Evolutionary conservation across 2,888 invertebrate genomes (phyloP).

Genomic region (Baccha elongata): DNA sequence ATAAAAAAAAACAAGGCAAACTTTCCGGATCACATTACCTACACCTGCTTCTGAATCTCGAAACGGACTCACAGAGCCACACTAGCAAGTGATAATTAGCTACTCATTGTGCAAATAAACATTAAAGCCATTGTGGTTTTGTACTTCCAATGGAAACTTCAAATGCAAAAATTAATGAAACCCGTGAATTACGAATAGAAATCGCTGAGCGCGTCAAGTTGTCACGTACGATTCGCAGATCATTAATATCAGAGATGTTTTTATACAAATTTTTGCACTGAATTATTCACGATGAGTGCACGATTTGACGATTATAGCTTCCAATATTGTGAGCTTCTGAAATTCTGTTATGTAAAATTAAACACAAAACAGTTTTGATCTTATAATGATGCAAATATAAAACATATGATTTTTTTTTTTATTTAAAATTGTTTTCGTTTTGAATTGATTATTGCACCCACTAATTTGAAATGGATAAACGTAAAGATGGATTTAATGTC

Average conservation of each 20-base stretch:
- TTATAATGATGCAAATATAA: no score
- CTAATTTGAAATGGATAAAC: no score
- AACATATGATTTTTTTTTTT: no score
- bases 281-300: slow-evolving; percentile 7
- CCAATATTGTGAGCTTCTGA: slow-evolving; percentile 13
- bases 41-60: slow-evolving; percentile 42
- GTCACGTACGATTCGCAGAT: slow-evolving; percentile 71
- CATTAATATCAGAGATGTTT: slow-evolving; percentile 59
- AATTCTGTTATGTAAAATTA: no score
- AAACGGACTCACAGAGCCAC: slow-evolving; percentile 14
- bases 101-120: slow-evolving; percentile 69
- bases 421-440: no score
- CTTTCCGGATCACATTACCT: slow-evolving; percentile 67
- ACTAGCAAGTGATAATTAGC: slow-evolving; percentile 65
- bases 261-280: background rate
- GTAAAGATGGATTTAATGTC: no score
- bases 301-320: no score
- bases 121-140: slow-evolving; percentile 45
- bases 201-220: slow-evolving; percentile 62
- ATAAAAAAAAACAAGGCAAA: slow-evolving; percentile 14
- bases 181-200: slow-evolving; percentile 32
- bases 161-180: slow-evolving; percentile 13
- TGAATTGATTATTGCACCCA: no score
- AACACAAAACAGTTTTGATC: no score
- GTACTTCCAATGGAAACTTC: background rate